These are phyloP conservation scores for Dermatemys mawii DNA, from an alignment of 2,113 vertebrate genomes.

Conservation along the genomic window DNA sequence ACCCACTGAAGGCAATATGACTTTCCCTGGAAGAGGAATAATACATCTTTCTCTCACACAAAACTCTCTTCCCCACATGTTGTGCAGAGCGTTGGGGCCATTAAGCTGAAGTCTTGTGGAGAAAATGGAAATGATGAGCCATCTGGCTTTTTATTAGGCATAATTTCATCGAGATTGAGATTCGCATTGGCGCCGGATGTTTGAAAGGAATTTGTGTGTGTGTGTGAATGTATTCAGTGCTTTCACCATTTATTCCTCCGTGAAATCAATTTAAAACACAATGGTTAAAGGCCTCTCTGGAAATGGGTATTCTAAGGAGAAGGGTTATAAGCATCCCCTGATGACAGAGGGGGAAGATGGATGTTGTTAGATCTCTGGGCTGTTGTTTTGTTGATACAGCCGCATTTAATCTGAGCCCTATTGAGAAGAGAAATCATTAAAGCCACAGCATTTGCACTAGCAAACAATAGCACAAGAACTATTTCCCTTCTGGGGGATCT, in stretches of 20 bases:
- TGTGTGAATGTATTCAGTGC: neutral
- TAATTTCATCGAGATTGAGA: neutral
- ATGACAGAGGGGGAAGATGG: neutral
- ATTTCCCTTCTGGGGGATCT: neutral
- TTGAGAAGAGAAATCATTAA: neutral
- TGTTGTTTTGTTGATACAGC: neutral
- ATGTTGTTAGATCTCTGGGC: neutral
- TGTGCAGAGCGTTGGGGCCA: constrained; percentile 4
- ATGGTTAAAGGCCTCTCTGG: neutral
- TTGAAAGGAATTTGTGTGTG: neutral
- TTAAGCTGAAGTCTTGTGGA: neutral
- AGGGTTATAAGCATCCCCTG: neutral
- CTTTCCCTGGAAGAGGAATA: neutral
- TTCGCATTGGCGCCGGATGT: neutral
- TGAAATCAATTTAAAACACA: neutral
- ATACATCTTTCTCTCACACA: neutral
- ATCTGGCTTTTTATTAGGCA: constrained; percentile 16
- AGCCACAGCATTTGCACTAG: neutral
- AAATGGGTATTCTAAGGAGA: neutral
- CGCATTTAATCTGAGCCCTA: neutral
- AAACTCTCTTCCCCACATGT: neutral
- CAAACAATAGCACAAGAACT: neutral
- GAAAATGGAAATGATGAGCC: neutral
- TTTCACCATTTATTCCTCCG: neutral
- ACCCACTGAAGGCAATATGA: neutral